Evolutionary conservation across 2,888 invertebrate genomes (phyloP).

Genomic region (Metellina segmentata): DNA sequence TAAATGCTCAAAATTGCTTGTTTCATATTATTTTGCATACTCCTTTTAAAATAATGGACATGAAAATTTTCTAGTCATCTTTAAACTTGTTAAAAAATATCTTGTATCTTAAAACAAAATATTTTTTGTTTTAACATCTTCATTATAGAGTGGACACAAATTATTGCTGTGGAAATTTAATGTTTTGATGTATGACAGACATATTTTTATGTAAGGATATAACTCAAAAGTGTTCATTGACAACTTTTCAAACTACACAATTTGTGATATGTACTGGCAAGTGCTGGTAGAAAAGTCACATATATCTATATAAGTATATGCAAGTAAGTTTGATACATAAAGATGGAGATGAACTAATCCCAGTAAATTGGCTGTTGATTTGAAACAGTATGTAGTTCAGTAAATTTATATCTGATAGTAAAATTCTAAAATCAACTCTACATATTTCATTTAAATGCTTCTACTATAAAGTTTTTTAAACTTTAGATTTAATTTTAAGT

Average conservation of each 20-base stretch:
- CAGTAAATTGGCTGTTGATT: background rate
- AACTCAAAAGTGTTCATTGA: background rate
- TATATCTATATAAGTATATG: constrained; percentile 2
- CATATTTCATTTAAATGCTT: too few relatives aligned
- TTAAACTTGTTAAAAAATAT: background rate
- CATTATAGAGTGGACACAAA: background rate
- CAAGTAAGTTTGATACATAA: background rate
- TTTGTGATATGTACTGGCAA: background rate
- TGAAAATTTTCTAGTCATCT: too few relatives aligned
- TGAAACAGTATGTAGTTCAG: background rate
- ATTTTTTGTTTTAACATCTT: background rate
- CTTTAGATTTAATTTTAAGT: too few relatives aligned
- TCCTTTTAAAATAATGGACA: too few relatives aligned
- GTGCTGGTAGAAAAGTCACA: background rate
- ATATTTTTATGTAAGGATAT: background rate
- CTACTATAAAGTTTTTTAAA: too few relatives aligned
- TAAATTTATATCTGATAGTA: constrained; percentile 24
- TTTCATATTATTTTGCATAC: too few relatives aligned
- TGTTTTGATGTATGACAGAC: background rate
- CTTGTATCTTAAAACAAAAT: background rate
- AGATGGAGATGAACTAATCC: background rate
- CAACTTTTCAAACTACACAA: background rate
- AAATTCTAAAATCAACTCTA: background rate
- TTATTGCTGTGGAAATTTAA: background rate
- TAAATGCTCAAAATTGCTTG: too few relatives aligned